Percentiles rank a stretch among this genome's conserved stretches.
Conservation (phyloP, 2,797 vertebrate genomes). For the Clarias pachynema region DNA sequence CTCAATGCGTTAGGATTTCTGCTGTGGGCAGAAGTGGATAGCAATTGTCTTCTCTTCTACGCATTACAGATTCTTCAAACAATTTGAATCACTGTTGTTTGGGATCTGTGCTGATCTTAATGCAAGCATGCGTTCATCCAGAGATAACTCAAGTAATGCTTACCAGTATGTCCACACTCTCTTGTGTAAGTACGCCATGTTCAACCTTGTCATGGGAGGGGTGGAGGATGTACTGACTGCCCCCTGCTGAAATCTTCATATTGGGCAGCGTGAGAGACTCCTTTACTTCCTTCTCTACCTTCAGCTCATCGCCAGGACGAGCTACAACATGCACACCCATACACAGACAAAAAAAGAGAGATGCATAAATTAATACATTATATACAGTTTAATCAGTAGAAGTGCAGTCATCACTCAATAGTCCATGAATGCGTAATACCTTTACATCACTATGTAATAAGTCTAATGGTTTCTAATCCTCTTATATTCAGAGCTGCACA, state of each 20-base stretch:
- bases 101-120: neutral
- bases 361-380: neutral
- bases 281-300: conserved; percentile 87
- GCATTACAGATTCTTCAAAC: neutral
- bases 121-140: neutral
- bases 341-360: neutral
- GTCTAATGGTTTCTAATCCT: neutral
- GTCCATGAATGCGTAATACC: neutral
- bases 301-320: conserved; percentile 86
- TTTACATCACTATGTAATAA: neutral
- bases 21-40: neutral
- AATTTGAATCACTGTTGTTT: neutral
- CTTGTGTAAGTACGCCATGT: conserved; percentile 70
- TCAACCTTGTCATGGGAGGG: conserved; percentile 67
- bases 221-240: conserved; percentile 71
- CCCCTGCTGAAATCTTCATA: conserved; percentile 71
- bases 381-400: neutral
- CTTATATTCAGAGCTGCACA: neutral
- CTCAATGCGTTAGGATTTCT: neutral
- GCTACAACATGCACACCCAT: conserved; percentile 67
- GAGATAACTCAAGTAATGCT: conserved; percentile 52
- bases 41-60: neutral
- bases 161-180: conserved; percentile 74
- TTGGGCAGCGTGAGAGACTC: conserved; percentile 87
- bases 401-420: neutral